Evolutionary conservation across 2,888 invertebrate species (phyloP), one percentile per base, ranked within the genome.

Genomic region (Amphipyra berbera): DNA sequence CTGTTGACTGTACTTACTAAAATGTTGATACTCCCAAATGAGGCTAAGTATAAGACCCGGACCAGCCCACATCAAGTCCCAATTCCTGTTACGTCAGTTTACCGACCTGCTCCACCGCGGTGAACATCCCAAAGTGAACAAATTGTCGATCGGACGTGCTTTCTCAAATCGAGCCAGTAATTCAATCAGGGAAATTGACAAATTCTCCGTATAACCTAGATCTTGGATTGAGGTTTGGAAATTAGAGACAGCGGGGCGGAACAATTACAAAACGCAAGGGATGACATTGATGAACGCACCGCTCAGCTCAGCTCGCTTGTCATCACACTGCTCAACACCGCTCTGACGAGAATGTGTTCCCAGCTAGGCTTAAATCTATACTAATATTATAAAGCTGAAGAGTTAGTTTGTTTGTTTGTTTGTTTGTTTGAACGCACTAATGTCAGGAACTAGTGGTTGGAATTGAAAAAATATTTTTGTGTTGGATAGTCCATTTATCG

Each of bases 101-200:
- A 42, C 13, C 8, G 27, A 53, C 15, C 56, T 44, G 5, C 30
- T 46, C 13, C 15, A 48, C 35, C 40, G 52, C 7, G 21, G 1
- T 48, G 45, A 45, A 40, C 46, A 48, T 38, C 21, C 54, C 49
- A 13, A 40, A 48, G 33, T 10, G 7, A 44, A 41, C 35, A 58
- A 75, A 61, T 46, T 44, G 50, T 55, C 30, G 14, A 41, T 49
- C 12, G 41, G 15, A 46, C 45, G 8, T 35, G 46, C 21, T 57
- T 38, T 47, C 44, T 33, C 15, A 69, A 74, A 58, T 58, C 21
- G 27, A 46, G 8, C 41, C 30, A 42, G 12, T 53, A 46, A 61
- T 56, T 52, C 15, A 59, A 61, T 70, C 38, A 47, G 41, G 38
- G 8, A 68, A 62, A 74, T 70, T 58, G 44, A 30, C 10, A 44